Percentiles rank a stretch among this genome's conserved stretches.
Conservation (phyloP, 1,140 invertebrate genomes). For the Eupeodes corollae region DNA sequence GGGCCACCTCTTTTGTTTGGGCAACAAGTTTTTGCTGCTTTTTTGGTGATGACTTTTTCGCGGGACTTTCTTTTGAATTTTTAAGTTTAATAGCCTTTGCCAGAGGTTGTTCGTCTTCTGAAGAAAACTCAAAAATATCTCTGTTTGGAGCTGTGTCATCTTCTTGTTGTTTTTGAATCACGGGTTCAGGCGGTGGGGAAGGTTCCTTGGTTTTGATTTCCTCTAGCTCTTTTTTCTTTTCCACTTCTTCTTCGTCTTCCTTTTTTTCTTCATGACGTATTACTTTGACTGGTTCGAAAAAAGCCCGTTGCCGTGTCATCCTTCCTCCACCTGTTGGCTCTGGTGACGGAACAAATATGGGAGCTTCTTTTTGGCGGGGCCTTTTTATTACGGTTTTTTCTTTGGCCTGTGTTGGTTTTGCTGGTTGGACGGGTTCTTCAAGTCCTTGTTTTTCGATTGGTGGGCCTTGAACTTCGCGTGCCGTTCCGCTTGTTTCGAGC, state of each 20-base stretch:
- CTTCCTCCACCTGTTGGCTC: slow-evolving; percentile 26
- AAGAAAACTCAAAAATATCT: slow-evolving; percentile 37
- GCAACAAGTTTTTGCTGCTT: slow-evolving; percentile 5
- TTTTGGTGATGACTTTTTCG: slow-evolving; percentile 13
- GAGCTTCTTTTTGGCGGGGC: slow-evolving; percentile 25
- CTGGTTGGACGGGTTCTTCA: not conserved
- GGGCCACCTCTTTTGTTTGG: not conserved
- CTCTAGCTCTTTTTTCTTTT: slow-evolving; percentile 4
- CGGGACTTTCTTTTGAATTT: slow-evolving; percentile 17
- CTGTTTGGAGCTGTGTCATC: slow-evolving; percentile 10
- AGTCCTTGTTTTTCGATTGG: not conserved
- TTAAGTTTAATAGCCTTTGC: slow-evolving; percentile 35
- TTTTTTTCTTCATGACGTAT: slow-evolving; percentile 15
- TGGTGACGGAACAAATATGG: slow-evolving; percentile 31
- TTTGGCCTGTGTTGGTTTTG: slow-evolving; percentile 10
- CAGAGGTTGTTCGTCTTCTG: slow-evolving; percentile 37
- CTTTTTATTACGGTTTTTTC: slow-evolving; percentile 19
- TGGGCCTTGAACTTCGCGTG: too few species aligned
- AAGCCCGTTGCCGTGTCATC: slow-evolving; percentile 32
- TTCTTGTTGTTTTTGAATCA: slow-evolving; percentile 18
- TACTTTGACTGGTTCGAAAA: slow-evolving; percentile 35
- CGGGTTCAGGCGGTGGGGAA: not conserved
- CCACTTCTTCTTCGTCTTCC: slow-evolving; percentile 1
- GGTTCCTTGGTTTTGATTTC: not conserved
- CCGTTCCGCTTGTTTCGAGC: not conserved